Conservation (phyloP, 2,797 vertebrate species). For the Lacerta bilineata region DNA sequence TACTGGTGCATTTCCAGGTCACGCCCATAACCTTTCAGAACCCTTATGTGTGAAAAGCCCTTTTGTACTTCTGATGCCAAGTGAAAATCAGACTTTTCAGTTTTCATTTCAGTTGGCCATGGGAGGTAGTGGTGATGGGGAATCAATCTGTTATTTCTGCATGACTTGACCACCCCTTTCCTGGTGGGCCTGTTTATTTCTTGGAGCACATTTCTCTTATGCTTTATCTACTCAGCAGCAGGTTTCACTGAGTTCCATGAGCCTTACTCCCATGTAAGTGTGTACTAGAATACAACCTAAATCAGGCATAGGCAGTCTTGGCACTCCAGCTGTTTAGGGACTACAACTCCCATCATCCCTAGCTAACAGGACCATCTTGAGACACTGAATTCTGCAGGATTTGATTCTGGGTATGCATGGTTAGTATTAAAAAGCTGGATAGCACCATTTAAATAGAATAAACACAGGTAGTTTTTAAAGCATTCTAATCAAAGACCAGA, state of each 20-base stretch:
- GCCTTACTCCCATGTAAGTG: no score
- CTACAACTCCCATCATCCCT: no score
- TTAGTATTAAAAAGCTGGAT: neutral
- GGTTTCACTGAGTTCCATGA: no score
- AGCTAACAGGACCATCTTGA: no score
- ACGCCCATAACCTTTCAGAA: neutral
- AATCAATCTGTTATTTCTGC: conserved; percentile 3
- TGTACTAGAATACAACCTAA: neutral
- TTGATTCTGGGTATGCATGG: neutral
- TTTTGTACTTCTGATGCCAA: neutral
- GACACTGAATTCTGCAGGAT: neutral
- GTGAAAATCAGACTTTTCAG: neutral
- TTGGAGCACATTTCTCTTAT: no score
- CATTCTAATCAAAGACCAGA: neutral
- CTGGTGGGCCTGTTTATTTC: neutral
- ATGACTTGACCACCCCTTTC: neutral
- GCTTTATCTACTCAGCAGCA: no score
- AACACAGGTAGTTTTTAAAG: neutral
- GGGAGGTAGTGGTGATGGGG: neutral
- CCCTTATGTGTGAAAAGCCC: no score
- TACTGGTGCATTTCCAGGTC: neutral
- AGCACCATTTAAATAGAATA: neutral
- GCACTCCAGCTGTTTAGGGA: no score
- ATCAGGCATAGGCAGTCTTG: neutral
- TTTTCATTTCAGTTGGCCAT: neutral